Evolutionary conservation across 1,140 invertebrate species (phyloP).

Genomic region (Drosophila busckii): DNA sequence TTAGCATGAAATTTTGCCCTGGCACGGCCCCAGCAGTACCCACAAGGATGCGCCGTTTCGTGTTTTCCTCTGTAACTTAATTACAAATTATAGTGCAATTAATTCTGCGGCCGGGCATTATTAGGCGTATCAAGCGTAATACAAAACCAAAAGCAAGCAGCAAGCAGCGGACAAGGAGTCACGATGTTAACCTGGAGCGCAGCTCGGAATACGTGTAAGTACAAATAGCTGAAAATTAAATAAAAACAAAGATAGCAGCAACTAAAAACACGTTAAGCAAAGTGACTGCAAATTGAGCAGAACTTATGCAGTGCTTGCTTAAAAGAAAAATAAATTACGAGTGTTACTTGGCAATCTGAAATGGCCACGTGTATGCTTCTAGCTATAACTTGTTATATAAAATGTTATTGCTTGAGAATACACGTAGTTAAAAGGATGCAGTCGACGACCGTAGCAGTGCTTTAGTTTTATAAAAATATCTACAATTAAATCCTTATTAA

Average conservation of each 20-base stretch:
- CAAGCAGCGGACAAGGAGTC: background rate
- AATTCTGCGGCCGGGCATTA: constrained; percentile 68
- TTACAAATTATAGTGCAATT: constrained; percentile 78
- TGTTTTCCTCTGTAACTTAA: constrained; percentile 66
- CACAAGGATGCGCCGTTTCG: constrained; percentile 24
- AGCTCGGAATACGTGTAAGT: constrained; percentile 33
- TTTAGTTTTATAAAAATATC: too few relatives aligned
- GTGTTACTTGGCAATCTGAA: constrained; percentile 82
- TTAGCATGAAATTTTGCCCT: constrained; percentile 34
- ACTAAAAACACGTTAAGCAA: constrained; percentile 16
- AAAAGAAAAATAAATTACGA: background rate
- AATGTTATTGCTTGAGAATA: constrained; percentile 99
- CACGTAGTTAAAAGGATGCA: constrained; percentile 91
- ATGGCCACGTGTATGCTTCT: constrained; percentile 96
- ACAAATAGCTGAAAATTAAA: constrained; percentile 43
- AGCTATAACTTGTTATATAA: constrained; percentile 93
- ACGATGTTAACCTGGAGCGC: background rate
- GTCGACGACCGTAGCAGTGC: constrained; percentile 34
- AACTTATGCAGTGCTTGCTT: background rate
- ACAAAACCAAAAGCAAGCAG: constrained; percentile 34
- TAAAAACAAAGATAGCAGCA: too few relatives aligned
- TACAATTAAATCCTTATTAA: too few relatives aligned
- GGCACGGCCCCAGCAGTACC: background rate
- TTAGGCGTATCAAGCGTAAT: constrained; percentile 58
- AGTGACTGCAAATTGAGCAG: constrained; percentile 46